Evolutionary conservation across 2,113 vertebrate species (phyloP), one percentile per base, ranked within the genome.

Genomic region (Etheostoma spectabile): DNA sequence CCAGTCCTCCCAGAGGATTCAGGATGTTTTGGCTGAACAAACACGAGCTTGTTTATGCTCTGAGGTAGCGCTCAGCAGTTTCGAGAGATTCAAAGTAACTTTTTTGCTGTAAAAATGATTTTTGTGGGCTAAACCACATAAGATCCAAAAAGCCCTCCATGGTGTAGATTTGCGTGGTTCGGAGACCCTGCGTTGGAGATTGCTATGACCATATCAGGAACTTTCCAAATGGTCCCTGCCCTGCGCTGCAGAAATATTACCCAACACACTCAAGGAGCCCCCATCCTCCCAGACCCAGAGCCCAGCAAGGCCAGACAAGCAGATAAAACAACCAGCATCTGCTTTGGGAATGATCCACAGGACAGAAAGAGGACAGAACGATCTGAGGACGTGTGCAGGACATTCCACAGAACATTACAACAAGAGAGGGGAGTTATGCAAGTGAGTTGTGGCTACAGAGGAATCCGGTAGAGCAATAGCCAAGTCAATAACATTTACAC

Each of bases 21-120:
- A 38, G 57, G 78, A 89, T 85, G 88, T 92, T 92, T 83, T 85
- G 79, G 49, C 63, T 48, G 49, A 83, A 80, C 79, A 86, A 84
- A 90, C 84, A 82, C 55, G 38, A 33, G 16, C 24, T 76, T 92
- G 73, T 84, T 91, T 91, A 67, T 75, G 42, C 63, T 85, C 81
- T 45, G 55, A 85, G 73, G 62, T 70, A 66, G 72, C 16, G 69
- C 63, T 81, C 51, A 77, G 63, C 63, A 70, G 46, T 67, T 77
- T 21, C 15, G 27, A 77, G 8, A 61, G 38, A 80, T 52, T 83
- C 57, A 60, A 14, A 64, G 52, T 77, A 10, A 63, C 11, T 42
- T 65, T 77, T 62, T 67, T 70, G 8, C 27, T 18, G 24, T 56
- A 77, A 86, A 88, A 90, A 74, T 66, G 1, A 83, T 86, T 79